Evolutionary conservation across 2,888 invertebrate genomes (phyloP).

Genomic region (Tridacna crocea): DNA sequence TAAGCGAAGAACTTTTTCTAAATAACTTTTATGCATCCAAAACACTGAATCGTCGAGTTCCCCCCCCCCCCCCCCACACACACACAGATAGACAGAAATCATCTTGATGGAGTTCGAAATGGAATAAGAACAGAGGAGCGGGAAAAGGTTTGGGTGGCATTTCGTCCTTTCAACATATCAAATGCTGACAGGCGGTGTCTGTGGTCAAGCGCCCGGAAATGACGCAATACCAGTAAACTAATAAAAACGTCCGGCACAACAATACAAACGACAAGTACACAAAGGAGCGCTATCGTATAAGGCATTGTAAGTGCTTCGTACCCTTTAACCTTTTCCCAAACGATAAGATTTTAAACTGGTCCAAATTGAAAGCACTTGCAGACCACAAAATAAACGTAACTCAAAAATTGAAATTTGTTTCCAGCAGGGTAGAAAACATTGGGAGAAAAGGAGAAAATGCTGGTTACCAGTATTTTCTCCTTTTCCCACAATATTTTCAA

Average conservation of each 20-base stretch:
- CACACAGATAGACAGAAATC: too few relatives aligned
- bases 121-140: too few relatives aligned
- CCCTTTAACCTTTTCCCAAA: not conserved
- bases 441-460: not conserved
- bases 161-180: not conserved
- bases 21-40: too few relatives aligned
- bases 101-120: too few relatives aligned
- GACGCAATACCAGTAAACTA: slow-evolving; percentile 1
- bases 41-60: too few relatives aligned
- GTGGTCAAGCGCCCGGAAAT: not conserved
- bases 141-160: too few relatives aligned
- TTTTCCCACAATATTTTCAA: not conserved
- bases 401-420: not conserved
- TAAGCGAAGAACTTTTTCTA: too few relatives aligned
- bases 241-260: not conserved
- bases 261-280: not conserved
- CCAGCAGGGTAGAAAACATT: not conserved
- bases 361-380: not conserved
- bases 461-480: not conserved
- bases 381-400: not conserved
- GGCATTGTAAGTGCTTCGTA: not conserved
- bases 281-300: not conserved
- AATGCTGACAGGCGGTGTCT: not conserved
- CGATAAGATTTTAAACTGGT: too few relatives aligned
- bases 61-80: too few relatives aligned